Evolutionary conservation across 92 coral and sea anemone species (phyloP), one percentile per base, ranked within the genome.

Genomic region (Epizoanthus scotinus): DNA sequence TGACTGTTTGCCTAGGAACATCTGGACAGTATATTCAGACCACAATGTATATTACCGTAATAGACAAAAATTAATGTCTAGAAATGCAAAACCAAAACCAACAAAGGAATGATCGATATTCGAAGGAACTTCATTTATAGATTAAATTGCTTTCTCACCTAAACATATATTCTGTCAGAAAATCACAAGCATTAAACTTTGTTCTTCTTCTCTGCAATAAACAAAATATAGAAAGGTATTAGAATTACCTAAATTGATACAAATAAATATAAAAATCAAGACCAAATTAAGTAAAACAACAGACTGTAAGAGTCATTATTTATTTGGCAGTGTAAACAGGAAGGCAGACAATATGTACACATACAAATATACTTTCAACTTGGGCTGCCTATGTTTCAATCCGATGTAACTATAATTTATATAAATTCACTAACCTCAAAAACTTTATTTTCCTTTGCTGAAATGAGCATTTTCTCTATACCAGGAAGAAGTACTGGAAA

Each of bases 151-250:
- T n/a, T 62, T 31, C 87, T 44, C 73, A 95, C 98, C 90, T 93
- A 91, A 84, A 95, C 62, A 95, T 83, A 81, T 78, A 91, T 38
- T 86, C 93, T 59, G 98, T 95, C 21, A 95, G 87, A 70, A 90
- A 95, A 74, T 95, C 98, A 89, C 98, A 95, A 8, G 98, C 98
- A 91, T 95, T 95, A 70, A 95, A 95, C 84, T 95, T 95, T 83
- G 98, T 93, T 83, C 98, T 86, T 86, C 98, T 89, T 85, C 97
- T 93, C 98, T 95, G 79, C 67, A 83, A 85, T 52, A 27, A 26
- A 90, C n/a, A 70, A 27, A 65, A 13, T 15, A 47, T 10, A 9
- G 38, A 56, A 56, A 0, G n/a, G 18, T 53, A 19, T 65, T n/a
- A 73, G n/a, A 17, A 56, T 29, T 55, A 3, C n/a, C 2, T 47